Evolutionary conservation across 2,113 vertebrate genomes (phyloP).

Genomic region (Pteruthius melanotis): DNA sequence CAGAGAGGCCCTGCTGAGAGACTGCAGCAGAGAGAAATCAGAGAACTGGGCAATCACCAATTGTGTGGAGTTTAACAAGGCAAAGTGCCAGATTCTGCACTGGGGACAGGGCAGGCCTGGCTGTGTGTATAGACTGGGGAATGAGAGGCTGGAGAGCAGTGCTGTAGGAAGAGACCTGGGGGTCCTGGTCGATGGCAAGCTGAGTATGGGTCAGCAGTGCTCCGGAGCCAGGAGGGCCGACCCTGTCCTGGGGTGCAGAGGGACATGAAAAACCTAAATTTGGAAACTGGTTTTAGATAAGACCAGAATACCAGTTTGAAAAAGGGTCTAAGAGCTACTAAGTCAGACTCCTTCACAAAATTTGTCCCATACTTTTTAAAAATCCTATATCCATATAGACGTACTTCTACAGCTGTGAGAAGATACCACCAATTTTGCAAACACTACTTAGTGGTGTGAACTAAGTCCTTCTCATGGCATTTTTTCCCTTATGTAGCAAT

Average conservation of each 20-base stretch:
- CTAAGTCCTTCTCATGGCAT: background rate
- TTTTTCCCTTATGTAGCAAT: background rate
- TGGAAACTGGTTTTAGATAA: background rate
- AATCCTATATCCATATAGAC: background rate
- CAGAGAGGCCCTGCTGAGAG: background rate
- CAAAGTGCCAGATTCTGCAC: background rate
- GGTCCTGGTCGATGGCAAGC: fast-evolving
- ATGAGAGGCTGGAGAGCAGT: background rate
- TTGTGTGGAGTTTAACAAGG: background rate
- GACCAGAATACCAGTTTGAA: background rate
- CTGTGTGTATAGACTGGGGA: background rate
- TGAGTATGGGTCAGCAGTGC: background rate
- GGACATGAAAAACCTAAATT: background rate
- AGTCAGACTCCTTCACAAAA: background rate
- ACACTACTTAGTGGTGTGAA: background rate
- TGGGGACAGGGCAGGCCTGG: background rate
- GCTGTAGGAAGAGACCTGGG: background rate
- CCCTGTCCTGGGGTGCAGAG: background rate
- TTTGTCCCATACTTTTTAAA: background rate
- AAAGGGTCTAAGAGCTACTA: background rate
- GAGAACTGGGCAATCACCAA: background rate
- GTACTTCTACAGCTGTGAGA: background rate
- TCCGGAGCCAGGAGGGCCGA: background rate
- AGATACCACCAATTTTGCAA: background rate
- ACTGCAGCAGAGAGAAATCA: background rate